Evolutionary conservation across 2,888 invertebrate species (phyloP).

Genomic region (Melanostoma mellinum): DNA sequence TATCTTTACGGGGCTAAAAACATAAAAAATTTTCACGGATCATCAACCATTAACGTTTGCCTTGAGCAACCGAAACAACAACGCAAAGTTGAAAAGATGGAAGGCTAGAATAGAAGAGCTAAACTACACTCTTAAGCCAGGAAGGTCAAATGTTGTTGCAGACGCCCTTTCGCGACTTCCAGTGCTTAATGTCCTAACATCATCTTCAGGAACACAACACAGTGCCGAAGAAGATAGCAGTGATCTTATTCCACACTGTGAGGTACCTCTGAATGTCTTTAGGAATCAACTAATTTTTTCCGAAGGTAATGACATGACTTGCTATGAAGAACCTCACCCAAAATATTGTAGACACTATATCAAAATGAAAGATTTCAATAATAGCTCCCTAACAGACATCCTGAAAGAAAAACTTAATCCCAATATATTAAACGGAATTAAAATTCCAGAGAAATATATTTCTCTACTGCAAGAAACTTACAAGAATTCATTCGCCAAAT

Average conservation of each 20-base stretch:
- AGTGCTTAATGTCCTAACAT: constrained; percentile 19
- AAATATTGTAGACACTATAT: constrained; percentile 30
- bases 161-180: constrained; percentile 25
- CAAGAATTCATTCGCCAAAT: neutral
- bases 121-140: constrained; percentile 19
- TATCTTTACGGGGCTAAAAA: constrained; percentile 17
- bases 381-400: constrained; percentile 13
- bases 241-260: constrained; percentile 17
- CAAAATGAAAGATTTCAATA: constrained; percentile 14
- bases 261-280: constrained; percentile 43
- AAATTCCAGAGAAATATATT: constrained; percentile 49
- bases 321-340: constrained; percentile 38
- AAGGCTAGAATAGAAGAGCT: constrained; percentile 48
- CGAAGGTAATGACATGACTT: constrained; percentile 21
- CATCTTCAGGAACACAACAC: constrained; percentile 16
- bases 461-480: constrained; percentile 38
- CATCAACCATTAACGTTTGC: constrained; percentile 31
- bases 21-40: constrained; percentile 9
- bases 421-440: constrained; percentile 39
- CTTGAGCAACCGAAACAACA: constrained; percentile 17
- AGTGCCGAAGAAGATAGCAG: constrained; percentile 26
- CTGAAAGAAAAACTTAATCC: constrained; percentile 53
- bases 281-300: constrained; percentile 36
- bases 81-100: constrained; percentile 26
- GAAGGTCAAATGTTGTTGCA: constrained; percentile 20